Percentiles rank a stretch among this genome's conserved stretches.
These are phyloP conservation scores for Perizoma flavofasciatum DNA, from an alignment of 2,888 invertebrate genomes.

Conservation along the genomic window DNA sequence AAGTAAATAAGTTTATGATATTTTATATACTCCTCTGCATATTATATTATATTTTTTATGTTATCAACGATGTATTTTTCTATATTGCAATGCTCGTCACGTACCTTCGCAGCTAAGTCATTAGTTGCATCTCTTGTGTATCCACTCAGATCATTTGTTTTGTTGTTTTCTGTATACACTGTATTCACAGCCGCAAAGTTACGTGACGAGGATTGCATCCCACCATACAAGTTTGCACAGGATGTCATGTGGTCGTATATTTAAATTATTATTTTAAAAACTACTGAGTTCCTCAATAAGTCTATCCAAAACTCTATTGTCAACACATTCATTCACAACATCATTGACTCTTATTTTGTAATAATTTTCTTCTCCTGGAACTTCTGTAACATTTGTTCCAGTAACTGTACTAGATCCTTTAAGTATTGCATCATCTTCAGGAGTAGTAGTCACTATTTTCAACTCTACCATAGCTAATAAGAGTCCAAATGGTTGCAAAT, in stretches of 20 bases:
- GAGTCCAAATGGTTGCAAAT: constrained; percentile 60
- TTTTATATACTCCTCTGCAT: too few species aligned
- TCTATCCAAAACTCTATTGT: constrained; percentile 59
- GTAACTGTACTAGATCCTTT: constrained; percentile 43
- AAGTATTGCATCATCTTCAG: constrained; percentile 51
- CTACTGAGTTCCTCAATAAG: constrained; percentile 46
- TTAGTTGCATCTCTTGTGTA: too few species aligned
- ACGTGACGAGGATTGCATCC: too few species aligned
- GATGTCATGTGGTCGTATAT: too few species aligned
- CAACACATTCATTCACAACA: constrained; percentile 58
- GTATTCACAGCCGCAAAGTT: too few species aligned
- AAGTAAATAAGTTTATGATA: constrained; percentile 31
- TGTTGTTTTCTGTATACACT: too few species aligned
- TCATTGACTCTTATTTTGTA: constrained; percentile 62
- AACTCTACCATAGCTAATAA: constrained; percentile 64
- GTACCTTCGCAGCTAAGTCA: background rate
- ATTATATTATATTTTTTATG: too few species aligned
- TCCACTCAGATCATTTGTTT: too few species aligned
- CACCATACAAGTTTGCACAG: too few species aligned
- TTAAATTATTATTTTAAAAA: constrained; percentile 5
- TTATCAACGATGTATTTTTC: too few species aligned
- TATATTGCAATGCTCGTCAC: too few species aligned
- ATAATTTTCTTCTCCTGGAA: constrained; percentile 45
- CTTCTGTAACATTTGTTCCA: constrained; percentile 36
- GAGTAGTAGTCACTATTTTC: constrained; percentile 53